These are phyloP conservation scores for Pachypanchax playfairii DNA, from an alignment of 2,113 vertebrate species.

Conservation along the genomic window DNA sequence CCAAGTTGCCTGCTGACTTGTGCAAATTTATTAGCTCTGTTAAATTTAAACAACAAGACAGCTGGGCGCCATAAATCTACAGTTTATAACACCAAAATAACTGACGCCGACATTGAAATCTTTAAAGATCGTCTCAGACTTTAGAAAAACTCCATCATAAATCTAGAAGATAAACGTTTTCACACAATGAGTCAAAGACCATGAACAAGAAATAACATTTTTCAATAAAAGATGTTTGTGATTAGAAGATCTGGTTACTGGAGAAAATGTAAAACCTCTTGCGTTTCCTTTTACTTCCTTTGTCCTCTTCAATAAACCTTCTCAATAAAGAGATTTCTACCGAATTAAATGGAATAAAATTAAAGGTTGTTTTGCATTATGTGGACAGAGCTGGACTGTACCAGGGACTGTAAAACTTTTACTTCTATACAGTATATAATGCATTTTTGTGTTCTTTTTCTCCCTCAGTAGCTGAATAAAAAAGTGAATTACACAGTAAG, in stretches of 20 bases:
- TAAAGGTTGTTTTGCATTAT: background rate
- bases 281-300: background rate
- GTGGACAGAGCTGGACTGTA: background rate
- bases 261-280: background rate
- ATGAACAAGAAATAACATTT: too few relatives aligned
- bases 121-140: too few relatives aligned
- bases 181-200: too few relatives aligned
- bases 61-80: too few relatives aligned
- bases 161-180: too few relatives aligned
- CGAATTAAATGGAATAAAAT: slow-evolving; percentile 1
- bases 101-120: background rate
- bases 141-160: too few relatives aligned
- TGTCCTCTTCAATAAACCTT: background rate
- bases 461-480: slow-evolving; percentile 4
- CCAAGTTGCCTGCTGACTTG: too few relatives aligned
- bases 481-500: background rate
- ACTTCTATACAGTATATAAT: slow-evolving; percentile 5
- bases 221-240: too few relatives aligned
- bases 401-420: background rate
- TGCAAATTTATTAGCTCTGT: too few relatives aligned
- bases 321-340: background rate
- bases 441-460: background rate
- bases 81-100: background rate
- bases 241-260: background rate
- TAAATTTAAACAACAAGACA: too few relatives aligned